Conservation (phyloP, 2,888 invertebrate species). For the Caenorhabditis zanzibari region DNA sequence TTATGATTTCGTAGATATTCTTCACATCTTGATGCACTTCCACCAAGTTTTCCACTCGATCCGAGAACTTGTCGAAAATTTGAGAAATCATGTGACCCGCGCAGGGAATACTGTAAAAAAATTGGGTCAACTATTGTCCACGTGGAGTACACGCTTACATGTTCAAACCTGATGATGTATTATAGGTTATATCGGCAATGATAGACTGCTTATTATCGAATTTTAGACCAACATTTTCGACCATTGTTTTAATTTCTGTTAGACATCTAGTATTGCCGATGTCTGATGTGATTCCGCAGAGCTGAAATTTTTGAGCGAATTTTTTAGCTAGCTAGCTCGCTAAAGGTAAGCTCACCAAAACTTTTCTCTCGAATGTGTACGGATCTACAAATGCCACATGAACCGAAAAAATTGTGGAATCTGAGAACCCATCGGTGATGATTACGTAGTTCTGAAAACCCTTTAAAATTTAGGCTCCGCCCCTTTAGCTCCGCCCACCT, state of each 20-base stretch:
- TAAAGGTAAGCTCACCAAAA: background rate
- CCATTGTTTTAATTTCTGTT: background rate
- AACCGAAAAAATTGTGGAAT: background rate
- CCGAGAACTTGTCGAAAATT: background rate
- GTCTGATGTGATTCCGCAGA: background rate
- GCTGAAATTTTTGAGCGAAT: background rate
- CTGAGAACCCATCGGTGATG: background rate
- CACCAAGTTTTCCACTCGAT: background rate
- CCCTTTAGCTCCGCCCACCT: background rate
- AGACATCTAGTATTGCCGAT: background rate
- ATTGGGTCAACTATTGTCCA: background rate
- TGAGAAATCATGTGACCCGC: background rate
- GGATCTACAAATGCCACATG: conserved; percentile 1
- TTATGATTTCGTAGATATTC: background rate
- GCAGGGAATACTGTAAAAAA: conserved; percentile 9
- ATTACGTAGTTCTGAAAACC: conserved; percentile 6
- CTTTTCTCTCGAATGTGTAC: background rate
- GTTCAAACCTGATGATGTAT: no score
- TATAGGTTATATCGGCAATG: no score
- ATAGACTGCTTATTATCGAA: background rate
- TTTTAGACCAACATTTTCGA: background rate
- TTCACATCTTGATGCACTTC: background rate
- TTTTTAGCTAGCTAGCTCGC: background rate
- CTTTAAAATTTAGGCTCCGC: background rate
- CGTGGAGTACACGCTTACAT: no score